A percentile compares a stretch with the other conserved stretches of the same genome.
These are phyloP conservation scores for Tichodroma muraria DNA, from an alignment of 2,113 vertebrate genomes.

Conservation along the genomic window DNA sequence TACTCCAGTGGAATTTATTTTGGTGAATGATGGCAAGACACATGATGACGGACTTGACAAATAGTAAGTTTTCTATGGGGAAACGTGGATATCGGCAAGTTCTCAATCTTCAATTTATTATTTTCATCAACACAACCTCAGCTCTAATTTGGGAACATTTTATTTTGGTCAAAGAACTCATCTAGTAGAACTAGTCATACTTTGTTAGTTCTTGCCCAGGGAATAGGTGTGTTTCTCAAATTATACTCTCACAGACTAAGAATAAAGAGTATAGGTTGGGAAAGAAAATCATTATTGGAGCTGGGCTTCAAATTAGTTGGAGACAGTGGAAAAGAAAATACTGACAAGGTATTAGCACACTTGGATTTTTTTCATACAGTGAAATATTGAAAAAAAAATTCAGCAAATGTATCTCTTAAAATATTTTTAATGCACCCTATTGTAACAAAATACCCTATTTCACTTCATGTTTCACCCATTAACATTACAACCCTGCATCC, in stretches of 20 bases:
- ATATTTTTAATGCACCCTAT: background rate
- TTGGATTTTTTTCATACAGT: background rate
- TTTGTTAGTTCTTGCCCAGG: constrained; percentile 7
- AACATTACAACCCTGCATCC: background rate
- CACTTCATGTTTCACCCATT: background rate
- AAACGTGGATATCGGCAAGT: background rate
- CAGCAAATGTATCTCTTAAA: background rate
- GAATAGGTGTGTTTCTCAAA: constrained; percentile 35
- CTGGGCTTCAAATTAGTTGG: background rate
- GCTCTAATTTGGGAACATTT: constrained; percentile 4
- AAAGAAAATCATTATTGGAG: background rate
- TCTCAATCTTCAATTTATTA: background rate
- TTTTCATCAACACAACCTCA: background rate
- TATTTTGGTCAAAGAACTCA: background rate
- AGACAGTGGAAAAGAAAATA: background rate
- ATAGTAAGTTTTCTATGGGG: background rate
- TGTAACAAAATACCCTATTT: background rate
- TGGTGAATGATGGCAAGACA: background rate
- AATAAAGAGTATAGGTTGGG: background rate
- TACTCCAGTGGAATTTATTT: background rate
- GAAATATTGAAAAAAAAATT: background rate
- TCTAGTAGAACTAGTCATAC: constrained; percentile 23
- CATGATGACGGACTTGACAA: background rate
- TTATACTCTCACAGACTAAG: background rate
- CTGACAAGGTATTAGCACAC: background rate